Evolutionary conservation across 1,140 invertebrate genomes (phyloP).

Genomic region (Pseudobourletiella spinata): DNA sequence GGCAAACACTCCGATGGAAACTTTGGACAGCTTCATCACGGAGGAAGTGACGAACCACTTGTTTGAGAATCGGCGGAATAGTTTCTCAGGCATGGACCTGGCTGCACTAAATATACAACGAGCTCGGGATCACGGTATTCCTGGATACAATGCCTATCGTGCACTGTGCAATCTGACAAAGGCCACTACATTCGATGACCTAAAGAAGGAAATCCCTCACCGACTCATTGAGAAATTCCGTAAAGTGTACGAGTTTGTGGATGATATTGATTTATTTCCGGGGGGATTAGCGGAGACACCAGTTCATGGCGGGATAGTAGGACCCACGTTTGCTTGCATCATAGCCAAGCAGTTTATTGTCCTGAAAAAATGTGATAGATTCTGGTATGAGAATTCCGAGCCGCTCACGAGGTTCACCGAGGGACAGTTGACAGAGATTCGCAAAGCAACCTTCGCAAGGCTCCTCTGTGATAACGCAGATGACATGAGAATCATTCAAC

Average conservation of each 20-base stretch:
- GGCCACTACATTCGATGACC: conserved; percentile 62
- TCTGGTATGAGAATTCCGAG: conserved; percentile 62
- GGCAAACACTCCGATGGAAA: conserved; percentile 48
- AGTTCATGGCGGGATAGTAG: conserved; percentile 43
- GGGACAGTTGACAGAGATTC: conserved; percentile 61
- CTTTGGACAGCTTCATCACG: conserved; percentile 47
- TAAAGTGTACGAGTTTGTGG: conserved; percentile 44
- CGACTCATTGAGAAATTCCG: conserved; percentile 42
- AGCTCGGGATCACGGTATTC: conserved; percentile 54
- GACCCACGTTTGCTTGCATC: conserved; percentile 51
- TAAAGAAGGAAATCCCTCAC: conserved; percentile 50
- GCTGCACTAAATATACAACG: conserved; percentile 82
- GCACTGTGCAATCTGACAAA: conserved; percentile 49
- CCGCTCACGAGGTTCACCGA: conserved; percentile 47
- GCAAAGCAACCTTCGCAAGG: conserved; percentile 57
- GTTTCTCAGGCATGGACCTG: conserved; percentile 67
- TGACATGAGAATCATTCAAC: conserved; percentile 51
- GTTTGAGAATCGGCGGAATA: conserved; percentile 45
- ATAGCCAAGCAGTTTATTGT: conserved; percentile 49
- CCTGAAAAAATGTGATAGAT: conserved; percentile 78
- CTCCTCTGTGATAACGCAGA: conserved; percentile 72
- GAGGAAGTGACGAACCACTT: conserved; percentile 50
- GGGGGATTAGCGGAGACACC: conserved; percentile 49
- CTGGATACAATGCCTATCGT: conserved; percentile 54
- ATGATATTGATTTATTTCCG: conserved; percentile 51